Base-by-base conservation (phyloP, 2,113 vertebrate species). In the Probosciger aterrimus region DNA sequence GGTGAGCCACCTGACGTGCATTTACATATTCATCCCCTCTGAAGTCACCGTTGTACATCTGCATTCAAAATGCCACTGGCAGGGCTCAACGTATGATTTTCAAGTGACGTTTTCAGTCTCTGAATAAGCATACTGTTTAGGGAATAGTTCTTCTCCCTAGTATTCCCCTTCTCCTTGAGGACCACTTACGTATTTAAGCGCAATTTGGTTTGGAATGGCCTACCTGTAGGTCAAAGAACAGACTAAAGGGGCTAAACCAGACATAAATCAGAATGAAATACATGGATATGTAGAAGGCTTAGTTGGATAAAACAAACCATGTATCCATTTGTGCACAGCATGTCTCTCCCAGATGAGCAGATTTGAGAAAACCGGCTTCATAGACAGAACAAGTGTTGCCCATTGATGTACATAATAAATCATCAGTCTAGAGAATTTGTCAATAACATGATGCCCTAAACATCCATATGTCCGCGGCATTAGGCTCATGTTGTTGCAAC, bases 331-430 rank as follows among this genome's bases (percentile, higher is more conserved):
- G 79, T 82, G 77, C 95, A 89, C 96, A 97, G 91, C 77, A 77
- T 88, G 88, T 44, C 89, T 94, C 84, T 97, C 96, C 93, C 96
- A 96, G 94, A 93, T 96, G 97, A 97, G 74, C 64, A 76, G 73
- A 95, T 91, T 19, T 92, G 92, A 96, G 95, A 93, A 97, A 97
- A 93, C 93, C 96, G 89, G 65, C 84, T 96, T 97, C 97, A 79
- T 47, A 96, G 91, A 84, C 95, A 96, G 96, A 97, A 93, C 94
- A 96, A 98, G 95, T 87, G 92, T 95, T 92, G 86, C 69, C 95
- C 95, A 95, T 82, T 96, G 95, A 97, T 95, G 92, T 97, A 96
- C 92, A 92, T 97, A 97, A 97, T 98, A 98, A 97, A 98, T 98
- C 97, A 97, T 91, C 69, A 95, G 95, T 93, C 95, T 89, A 86